Conservation (phyloP, 1,140 invertebrate genomes). For the Aphaenogaster ashmeadi region DNA sequence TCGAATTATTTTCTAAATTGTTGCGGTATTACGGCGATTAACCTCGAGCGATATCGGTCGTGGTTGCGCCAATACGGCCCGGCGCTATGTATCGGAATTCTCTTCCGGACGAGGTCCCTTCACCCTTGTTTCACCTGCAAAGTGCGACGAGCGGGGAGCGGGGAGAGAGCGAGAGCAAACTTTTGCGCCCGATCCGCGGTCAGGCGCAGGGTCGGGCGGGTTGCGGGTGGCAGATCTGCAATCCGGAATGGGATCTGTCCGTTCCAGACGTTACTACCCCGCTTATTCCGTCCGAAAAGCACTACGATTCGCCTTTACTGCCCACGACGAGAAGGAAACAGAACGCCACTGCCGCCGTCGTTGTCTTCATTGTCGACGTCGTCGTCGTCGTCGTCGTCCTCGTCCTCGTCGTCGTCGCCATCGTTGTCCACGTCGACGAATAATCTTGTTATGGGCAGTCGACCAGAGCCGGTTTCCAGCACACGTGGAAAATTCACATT, state of each 20-base stretch:
- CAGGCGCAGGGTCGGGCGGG: conserved; percentile 76
- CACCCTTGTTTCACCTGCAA: conserved; percentile 82
- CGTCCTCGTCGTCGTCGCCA: not conserved
- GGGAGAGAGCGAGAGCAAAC: conserved; percentile 72
- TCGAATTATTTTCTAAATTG: conserved; percentile 29
- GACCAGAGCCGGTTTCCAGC: conserved; percentile 50
- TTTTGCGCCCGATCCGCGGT: conserved; percentile 78
- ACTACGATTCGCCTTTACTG: conserved; percentile 73
- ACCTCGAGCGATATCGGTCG: conserved; percentile 33
- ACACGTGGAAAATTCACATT: conserved; percentile 52
- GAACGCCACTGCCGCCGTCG: conserved; percentile 37
- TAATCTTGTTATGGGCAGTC: conserved; percentile 68
- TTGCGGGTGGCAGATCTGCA: conserved; percentile 85
- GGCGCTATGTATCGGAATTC: conserved; percentile 75
- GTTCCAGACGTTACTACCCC: conserved; percentile 84
- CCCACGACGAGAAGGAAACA: conserved; percentile 76
- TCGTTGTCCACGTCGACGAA: conserved; percentile 35
- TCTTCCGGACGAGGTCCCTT: conserved; percentile 67
- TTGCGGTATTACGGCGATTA: conserved; percentile 24
- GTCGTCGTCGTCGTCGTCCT: conserved; percentile 42
- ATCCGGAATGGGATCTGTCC: conserved; percentile 87
- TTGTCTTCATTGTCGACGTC: conserved; percentile 44
- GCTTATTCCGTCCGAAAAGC: conserved; percentile 79
- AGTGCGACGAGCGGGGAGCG: conserved; percentile 71
- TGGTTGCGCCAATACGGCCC: conserved; percentile 57